A percentile compares a stretch with the other conserved stretches of the same genome.
These are phyloP conservation scores for Nymphicus hollandicus DNA, from an alignment of 2,113 vertebrate genomes.

Conservation along the genomic window DNA sequence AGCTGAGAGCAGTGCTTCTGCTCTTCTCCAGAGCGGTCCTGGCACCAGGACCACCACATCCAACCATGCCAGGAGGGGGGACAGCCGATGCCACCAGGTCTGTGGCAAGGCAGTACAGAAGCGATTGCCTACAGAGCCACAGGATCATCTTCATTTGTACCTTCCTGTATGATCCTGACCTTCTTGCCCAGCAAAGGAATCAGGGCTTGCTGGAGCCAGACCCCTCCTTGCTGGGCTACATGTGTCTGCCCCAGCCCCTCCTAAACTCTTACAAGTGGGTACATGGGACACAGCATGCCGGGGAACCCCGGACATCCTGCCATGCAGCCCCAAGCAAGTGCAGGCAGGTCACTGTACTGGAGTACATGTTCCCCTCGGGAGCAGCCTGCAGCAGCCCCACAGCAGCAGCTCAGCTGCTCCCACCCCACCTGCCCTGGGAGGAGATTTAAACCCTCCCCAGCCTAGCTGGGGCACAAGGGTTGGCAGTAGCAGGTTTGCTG, in stretches of 20 bases:
- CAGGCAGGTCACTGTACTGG: fast-evolving
- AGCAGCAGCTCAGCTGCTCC: background rate
- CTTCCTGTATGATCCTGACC: background rate
- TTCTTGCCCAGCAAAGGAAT: background rate
- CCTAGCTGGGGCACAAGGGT: background rate
- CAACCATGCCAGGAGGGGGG: background rate
- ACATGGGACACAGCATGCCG: fast-evolving
- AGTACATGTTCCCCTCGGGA: background rate
- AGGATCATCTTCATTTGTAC: background rate
- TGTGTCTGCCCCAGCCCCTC: background rate
- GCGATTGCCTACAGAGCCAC: background rate
- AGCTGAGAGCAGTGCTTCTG: background rate
- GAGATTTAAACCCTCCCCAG: background rate
- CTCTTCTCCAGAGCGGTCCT: background rate
- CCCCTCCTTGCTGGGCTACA: fast-evolving
- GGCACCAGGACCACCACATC: fast-evolving
- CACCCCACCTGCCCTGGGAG: background rate
- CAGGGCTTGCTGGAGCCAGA: background rate
- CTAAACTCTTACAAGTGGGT: background rate
- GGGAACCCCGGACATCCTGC: background rate
- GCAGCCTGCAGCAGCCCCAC: background rate
- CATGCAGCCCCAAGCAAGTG: fast-evolving
- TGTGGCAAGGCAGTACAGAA: background rate
- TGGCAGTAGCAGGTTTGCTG: background rate
- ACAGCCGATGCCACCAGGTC: fast-evolving